Evolutionary conservation across 35 echinoderm and acorn worm species (phyloP).

Genomic region (Ptychodera flava): DNA sequence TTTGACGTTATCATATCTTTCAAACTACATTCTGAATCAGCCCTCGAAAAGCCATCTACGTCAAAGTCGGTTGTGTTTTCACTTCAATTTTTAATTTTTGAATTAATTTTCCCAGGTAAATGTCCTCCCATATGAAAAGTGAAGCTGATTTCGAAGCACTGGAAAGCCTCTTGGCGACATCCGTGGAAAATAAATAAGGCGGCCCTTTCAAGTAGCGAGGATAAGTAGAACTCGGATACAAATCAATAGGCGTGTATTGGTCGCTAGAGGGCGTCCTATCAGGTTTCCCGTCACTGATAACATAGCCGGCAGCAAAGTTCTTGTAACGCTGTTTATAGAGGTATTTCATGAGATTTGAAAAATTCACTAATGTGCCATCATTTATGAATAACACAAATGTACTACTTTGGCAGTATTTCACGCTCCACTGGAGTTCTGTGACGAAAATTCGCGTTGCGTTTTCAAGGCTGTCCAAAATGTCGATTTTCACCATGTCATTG

Average conservation of each 20-base stretch:
- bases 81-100: slow-evolving; percentile 12
- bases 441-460: background rate
- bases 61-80: background rate
- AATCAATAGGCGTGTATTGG: slow-evolving; percentile 29
- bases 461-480: background rate
- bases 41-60: background rate
- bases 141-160: slow-evolving; percentile 1
- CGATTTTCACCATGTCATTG: background rate
- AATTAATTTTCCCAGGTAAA: slow-evolving; percentile 32
- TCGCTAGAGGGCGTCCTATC: slow-evolving; percentile 19
- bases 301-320: slow-evolving; percentile 6
- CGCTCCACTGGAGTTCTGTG: background rate
- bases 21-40: background rate
- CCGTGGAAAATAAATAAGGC: slow-evolving; percentile 38
- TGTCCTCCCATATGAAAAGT: slow-evolving; percentile 46
- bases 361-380: background rate
- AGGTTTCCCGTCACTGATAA: slow-evolving; percentile 5
- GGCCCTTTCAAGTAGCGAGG: slow-evolving; percentile 34
- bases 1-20: background rate
- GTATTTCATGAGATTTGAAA: background rate
- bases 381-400: background rate
- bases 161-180: slow-evolving; percentile 24
- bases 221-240: slow-evolving; percentile 35
- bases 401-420: background rate
- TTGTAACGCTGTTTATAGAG: background rate